Evolutionary conservation across 2,113 vertebrate genomes (phyloP).

Genomic region (Xenopus tropicalis): UCB_Xtro_10.0 CM004443.2:166817501-166818000

Average conservation of each 20-base stretch:
- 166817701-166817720: not conserved
- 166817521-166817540: no score
- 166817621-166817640: no score
- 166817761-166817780: not conserved
- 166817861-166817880: not conserved
- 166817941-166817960: not conserved
- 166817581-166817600: no score
- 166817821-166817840: not conserved
- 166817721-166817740: not conserved
- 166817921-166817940: not conserved
- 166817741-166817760: not conserved
- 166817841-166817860: not conserved
- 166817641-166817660: no score
- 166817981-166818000: not conserved
- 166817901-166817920: not conserved
- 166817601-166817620: no score
- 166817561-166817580: no score
- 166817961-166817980: not conserved
- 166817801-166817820: not conserved
- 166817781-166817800: not conserved
- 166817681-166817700: not conserved
- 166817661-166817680: no score
- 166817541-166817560: no score
- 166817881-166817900: not conserved
- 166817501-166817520: no score